Conservation (phyloP, 2,113 vertebrate species). For the Polypterus senegalus region DNA sequence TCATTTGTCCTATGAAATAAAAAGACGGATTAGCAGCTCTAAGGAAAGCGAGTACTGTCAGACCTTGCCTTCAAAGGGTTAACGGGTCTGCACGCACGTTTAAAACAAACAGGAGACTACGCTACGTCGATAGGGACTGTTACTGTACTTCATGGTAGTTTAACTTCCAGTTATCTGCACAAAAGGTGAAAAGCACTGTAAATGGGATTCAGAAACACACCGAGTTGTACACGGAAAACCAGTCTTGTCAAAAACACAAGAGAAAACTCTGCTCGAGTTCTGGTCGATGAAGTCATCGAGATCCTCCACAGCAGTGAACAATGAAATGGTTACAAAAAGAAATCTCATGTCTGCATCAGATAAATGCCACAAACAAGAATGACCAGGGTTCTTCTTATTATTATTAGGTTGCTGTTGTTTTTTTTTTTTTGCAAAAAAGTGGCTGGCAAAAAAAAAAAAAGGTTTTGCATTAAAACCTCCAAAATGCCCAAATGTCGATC, state of each 20-base stretch:
- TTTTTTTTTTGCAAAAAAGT: constrained; percentile 24
- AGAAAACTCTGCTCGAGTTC: constrained; percentile 53
- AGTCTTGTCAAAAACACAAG: constrained; percentile 27
- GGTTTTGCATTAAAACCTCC: constrained; percentile 38
- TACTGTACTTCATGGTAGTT: constrained; percentile 26
- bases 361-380: constrained; percentile 56
- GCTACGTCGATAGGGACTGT: constrained; percentile 39
- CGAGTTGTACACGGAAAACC: constrained; percentile 54
- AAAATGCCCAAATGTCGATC: constrained; percentile 85
- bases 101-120: constrained; percentile 45
- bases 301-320: constrained; percentile 40
- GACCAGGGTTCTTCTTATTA: constrained; percentile 24
- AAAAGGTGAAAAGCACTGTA: constrained; percentile 51
- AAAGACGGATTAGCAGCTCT: constrained; percentile 41
- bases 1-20: constrained; percentile 9
- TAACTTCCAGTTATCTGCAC: constrained; percentile 70
- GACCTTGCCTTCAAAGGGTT: constrained; percentile 56
- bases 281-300: constrained; percentile 43
- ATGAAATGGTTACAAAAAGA: constrained; percentile 72
- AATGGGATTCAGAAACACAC: constrained; percentile 61
- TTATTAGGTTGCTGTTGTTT: background rate
- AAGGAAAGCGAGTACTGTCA: constrained; percentile 37
- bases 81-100: constrained; percentile 30
- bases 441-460: constrained; percentile 33
- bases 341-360: constrained; percentile 57